Evolutionary conservation across 2,797 vertebrate genomes (phyloP), one percentile per base, ranked within the genome.

Genomic region (Pangasius macronema): DNA sequence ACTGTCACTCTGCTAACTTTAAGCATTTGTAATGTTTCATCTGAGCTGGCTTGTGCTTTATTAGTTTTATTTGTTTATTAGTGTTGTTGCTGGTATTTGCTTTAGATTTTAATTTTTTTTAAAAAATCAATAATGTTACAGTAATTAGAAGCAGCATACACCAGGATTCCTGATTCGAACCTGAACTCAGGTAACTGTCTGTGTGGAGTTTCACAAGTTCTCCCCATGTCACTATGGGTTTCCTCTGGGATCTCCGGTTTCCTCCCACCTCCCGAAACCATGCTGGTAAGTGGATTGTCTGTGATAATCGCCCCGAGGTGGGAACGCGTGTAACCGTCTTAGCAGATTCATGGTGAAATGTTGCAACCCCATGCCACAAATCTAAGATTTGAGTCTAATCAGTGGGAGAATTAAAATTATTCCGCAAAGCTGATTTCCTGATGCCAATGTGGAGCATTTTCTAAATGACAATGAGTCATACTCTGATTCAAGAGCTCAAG

Each of bases 401-500:
- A 90, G 85, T 87, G 59, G 65, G 89, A 90, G 88, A 86, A 82
- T 88, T 77, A 88, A 90, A 90, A 83, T 89, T 42, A 88, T 91
- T 91, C 75, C 61, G 82, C 89, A 89, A 90, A 90, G 86, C 86
- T 65, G 14, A 86, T 84, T 90, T 89, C 73, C 86, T 89, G 86
- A 88, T 77, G 88, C 82, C 79, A 68, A 86, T 86, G 88, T 33
- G 10, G 82, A 90, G 83, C 87, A 85, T 91, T 91, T 91, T 89
- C 51, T 83, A 92, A 91, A 91, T 86, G 89, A 90, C 88, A 85
- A 89, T 92, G 92, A 92, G 86, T 92, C 91, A 93, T 90, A 72
- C 84, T 81, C 83, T 91, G 88, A 92, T 90, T 90, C 89, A 91
- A 86, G 85, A 86, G 86, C 90, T 89, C 87, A 87, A 82, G 90